Evolutionary conservation across 2,113 vertebrate species (phyloP).

Genomic region (Coracopsis vasa): DNA sequence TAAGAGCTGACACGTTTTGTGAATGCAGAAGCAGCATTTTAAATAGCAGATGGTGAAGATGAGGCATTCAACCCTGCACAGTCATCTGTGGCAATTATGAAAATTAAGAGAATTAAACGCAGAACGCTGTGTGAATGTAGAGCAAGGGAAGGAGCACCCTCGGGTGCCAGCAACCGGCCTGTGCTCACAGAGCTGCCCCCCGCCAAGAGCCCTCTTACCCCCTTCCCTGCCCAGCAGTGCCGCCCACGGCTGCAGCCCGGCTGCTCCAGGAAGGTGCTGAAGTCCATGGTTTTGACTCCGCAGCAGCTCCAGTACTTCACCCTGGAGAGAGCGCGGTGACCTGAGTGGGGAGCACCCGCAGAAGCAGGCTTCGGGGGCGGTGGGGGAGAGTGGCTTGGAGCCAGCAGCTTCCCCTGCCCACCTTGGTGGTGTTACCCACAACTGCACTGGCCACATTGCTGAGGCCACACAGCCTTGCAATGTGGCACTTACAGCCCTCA

Average conservation of each 20-base stretch:
- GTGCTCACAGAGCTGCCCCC: rapidly evolving
- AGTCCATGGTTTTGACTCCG: conserved; percentile 87
- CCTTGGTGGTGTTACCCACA: rapidly evolving
- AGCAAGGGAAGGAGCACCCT: background rate
- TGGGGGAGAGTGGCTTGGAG: background rate
- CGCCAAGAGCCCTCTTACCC: conserved; percentile 61
- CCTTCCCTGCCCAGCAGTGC: conserved; percentile 85
- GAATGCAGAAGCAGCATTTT: background rate
- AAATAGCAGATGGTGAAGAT: background rate
- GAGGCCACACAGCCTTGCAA: background rate
- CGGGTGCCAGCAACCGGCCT: background rate
- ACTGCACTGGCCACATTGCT: rapidly evolving
- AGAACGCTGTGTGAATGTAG: background rate
- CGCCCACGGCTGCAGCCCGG: conserved; percentile 85
- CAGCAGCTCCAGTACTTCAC: conserved; percentile 99
- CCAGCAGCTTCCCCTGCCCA: background rate
- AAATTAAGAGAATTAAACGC: background rate
- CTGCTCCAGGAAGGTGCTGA: conserved; percentile 91
- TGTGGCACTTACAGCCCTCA: background rate
- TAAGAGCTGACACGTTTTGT: background rate
- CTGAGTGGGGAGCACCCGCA: background rate
- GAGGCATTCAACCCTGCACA: background rate
- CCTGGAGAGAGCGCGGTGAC: conserved; percentile 53
- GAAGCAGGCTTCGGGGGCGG: background rate
- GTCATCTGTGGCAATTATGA: background rate